These are phyloP conservation scores for Musca domestica DNA, from an alignment of 1,140 invertebrate species.

Conservation along the genomic window DNA sequence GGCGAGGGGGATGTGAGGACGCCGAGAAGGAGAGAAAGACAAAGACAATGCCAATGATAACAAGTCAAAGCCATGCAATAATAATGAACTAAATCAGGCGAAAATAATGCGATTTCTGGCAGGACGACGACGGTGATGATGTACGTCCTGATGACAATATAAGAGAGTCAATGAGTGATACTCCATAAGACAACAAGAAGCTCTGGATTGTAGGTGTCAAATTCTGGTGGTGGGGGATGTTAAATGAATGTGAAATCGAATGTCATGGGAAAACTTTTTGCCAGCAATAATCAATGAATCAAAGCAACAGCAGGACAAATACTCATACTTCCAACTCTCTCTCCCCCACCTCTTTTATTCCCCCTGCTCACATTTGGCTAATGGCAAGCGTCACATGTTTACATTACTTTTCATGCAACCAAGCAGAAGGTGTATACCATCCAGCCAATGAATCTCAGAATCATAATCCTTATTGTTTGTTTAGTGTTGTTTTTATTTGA, in stretches of 20 bases:
- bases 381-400: too few species aligned
- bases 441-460: too few species aligned
- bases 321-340: too few species aligned
- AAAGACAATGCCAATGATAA: constrained; percentile 13
- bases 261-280: neutral
- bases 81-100: constrained; percentile 23
- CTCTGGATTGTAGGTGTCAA: constrained; percentile 2
- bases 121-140: neutral
- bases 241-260: constrained; percentile 11
- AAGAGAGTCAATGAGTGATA: too few species aligned
- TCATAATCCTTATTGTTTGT: too few species aligned
- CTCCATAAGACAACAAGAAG: neutral
- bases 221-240: neutral
- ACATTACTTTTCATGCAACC: too few species aligned
- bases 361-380: too few species aligned
- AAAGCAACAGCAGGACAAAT: too few species aligned
- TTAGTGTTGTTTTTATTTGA: too few species aligned
- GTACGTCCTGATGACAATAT: neutral
- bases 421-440: too few species aligned
- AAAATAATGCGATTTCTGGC: constrained; percentile 8
- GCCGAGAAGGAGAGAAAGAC: neutral
- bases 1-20: neutral
- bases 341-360: too few species aligned
- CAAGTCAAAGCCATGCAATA: constrained; percentile 22
- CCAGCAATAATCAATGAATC: too few species aligned